A percentile compares a stretch with the other conserved stretches of the same genome.
These are phyloP conservation scores for Pluvialis apricaria DNA, from an alignment of 2,113 vertebrate species.

Conservation along the genomic window DNA sequence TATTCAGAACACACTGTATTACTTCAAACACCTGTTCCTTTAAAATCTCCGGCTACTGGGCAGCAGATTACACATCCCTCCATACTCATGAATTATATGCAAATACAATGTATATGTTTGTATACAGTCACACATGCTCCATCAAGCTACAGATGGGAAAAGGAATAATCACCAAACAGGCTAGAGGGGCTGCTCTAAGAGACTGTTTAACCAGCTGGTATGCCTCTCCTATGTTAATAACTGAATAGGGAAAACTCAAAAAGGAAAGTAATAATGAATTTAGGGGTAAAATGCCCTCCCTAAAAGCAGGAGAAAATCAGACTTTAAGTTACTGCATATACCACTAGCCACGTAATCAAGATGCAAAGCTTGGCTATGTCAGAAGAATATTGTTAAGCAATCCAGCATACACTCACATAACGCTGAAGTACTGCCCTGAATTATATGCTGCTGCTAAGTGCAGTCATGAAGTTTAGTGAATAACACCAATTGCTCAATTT, in stretches of 20 bases:
- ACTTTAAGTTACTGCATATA: not conserved
- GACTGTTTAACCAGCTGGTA: not conserved
- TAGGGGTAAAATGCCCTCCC: not conserved
- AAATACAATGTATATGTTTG: not conserved
- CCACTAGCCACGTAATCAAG: rapidly evolving
- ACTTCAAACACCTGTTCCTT: not conserved
- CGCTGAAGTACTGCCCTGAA: not conserved
- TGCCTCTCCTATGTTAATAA: not conserved
- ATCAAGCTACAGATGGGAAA: not conserved
- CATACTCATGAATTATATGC: not conserved
- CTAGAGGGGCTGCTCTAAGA: not conserved
- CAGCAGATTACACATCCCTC: not conserved
- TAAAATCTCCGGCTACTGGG: not conserved
- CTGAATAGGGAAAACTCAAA: not conserved
- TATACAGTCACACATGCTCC: not conserved
- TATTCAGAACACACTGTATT: not conserved
- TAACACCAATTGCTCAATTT: constrained; percentile 30
- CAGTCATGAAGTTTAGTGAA: not conserved
- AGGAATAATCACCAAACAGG: not conserved
- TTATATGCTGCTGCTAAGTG: not conserved
- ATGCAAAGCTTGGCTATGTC: not conserved
- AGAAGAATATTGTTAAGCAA: not conserved
- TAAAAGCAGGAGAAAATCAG: not conserved
- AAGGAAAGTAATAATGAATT: not conserved
- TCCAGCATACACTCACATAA: not conserved